Percentiles rank a stretch among this genome's conserved stretches.
phyloP scores from a whole-genome alignment of 2,797 vertebrate species.

The Notoglanidium macrostoma region DNA sequence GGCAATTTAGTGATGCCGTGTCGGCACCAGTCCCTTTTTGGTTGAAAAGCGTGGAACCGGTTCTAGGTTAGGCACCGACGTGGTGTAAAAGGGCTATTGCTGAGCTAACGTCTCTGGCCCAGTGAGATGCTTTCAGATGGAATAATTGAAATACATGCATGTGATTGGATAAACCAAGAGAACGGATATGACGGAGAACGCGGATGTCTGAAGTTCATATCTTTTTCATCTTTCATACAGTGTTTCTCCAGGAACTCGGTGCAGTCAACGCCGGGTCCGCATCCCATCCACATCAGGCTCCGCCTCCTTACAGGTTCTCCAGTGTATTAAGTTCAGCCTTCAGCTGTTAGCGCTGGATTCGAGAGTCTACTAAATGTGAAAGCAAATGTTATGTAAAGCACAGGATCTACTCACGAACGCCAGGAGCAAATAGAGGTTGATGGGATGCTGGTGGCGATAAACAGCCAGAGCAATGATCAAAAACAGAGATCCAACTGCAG shows the following conservation, averaged over 20 bases:
- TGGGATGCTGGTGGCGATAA: constrained; percentile 86
- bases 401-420: constrained; percentile 83
- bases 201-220: not conserved
- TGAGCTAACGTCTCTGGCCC: not conserved
- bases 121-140: not conserved
- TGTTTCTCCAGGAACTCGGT: not conserved
- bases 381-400: not conserved
- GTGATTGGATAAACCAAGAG: not conserved
- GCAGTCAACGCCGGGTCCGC: not conserved
- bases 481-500: constrained; percentile 82
- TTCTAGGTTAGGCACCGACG: too few relatives aligned
- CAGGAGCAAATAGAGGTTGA: constrained; percentile 92
- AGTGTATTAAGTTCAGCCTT: too few relatives aligned
- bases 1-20: too few relatives aligned
- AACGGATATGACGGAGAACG: not conserved
- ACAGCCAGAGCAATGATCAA: constrained; percentile 82
- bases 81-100: not conserved
- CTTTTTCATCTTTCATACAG: too few relatives aligned
- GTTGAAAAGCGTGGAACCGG: too few relatives aligned
- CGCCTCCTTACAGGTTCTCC: not conserved
- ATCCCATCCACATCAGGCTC: too few relatives aligned
- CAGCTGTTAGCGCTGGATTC: not conserved
- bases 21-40: too few relatives aligned
- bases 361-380: not conserved
- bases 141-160: not conserved